These are phyloP conservation scores for Drosophila trichaetosa DNA, from an alignment of 2,888 invertebrate species.

Conservation along the genomic window DNA sequence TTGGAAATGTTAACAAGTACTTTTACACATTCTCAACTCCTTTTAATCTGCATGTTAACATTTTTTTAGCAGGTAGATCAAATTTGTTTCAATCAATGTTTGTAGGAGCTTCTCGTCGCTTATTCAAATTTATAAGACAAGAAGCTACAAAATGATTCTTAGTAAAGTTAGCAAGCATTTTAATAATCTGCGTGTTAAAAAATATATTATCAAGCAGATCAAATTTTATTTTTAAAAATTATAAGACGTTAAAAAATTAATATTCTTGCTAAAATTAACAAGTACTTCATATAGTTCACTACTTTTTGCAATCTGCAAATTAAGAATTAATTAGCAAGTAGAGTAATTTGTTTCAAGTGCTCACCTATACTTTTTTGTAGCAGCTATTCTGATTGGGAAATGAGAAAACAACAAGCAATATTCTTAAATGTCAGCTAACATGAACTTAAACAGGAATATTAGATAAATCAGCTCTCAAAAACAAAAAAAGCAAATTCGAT, in stretches of 20 bases:
- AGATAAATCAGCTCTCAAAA: not conserved
- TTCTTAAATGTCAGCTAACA: not conserved
- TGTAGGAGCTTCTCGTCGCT: not conserved
- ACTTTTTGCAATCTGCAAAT: not conserved
- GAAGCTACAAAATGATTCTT: not conserved
- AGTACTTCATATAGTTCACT: not conserved
- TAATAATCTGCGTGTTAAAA: not conserved
- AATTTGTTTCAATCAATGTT: not conserved
- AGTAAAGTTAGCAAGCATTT: not conserved
- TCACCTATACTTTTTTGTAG: not conserved
- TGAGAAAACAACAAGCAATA: conserved; percentile 4
- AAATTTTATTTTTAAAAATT: not conserved
- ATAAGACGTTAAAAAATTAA: not conserved
- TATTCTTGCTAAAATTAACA: not conserved
- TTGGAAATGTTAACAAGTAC: not conserved
- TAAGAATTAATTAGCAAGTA: not conserved
- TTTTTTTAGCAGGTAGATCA: too few relatives aligned
- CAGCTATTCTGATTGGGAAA: not conserved
- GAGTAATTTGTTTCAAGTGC: not conserved
- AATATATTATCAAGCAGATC: not conserved
- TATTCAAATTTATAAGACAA: not conserved
- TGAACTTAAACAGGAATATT: not conserved
- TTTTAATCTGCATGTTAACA: not conserved
- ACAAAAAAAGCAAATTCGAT: not conserved
- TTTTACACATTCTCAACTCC: not conserved